Evolutionary conservation across 2,888 invertebrate genomes (phyloP).

Genomic region (Camptogramma bilineatum): DNA sequence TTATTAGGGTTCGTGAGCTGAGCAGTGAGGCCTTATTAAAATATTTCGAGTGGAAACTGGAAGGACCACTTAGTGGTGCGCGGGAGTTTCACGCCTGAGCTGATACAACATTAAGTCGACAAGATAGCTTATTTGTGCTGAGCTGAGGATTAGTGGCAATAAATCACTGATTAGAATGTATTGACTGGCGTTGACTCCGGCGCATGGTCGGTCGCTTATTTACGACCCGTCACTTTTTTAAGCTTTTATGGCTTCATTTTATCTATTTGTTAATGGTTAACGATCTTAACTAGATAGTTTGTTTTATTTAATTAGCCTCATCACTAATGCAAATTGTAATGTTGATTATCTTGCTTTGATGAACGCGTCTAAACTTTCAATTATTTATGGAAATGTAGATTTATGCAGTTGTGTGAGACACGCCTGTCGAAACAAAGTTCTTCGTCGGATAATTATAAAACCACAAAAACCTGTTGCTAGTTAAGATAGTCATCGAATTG

Average conservation of each 20-base stretch:
- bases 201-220: constrained; percentile 73
- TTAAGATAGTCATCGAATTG: constrained; percentile 2
- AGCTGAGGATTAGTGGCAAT: constrained; percentile 83
- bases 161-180: constrained; percentile 86
- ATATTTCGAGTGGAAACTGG: constrained; percentile 86
- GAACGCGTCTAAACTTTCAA: constrained; percentile 54
- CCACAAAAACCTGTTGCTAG: constrained; percentile 4
- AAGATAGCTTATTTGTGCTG: constrained; percentile 86
- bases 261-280: constrained; percentile 71
- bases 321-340: constrained; percentile 63
- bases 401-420: constrained; percentile 20
- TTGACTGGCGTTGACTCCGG: constrained; percentile 82
- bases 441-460: constrained; percentile 4
- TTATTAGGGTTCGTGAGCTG: constrained; percentile 85
- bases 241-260: constrained; percentile 74
- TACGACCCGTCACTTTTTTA: constrained; percentile 73
- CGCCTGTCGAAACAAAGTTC: neutral
- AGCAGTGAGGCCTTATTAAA: constrained; percentile 84
- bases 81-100: constrained; percentile 85
- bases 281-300: constrained; percentile 63
- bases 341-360: constrained; percentile 55
- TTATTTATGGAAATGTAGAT: constrained; percentile 57
- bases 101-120: constrained; percentile 85
- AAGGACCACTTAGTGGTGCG: constrained; percentile 85
- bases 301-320: constrained; percentile 69